phyloP scores from a whole-genome alignment of 2,113 vertebrate genomes.

The Mirza zaza region DNA sequence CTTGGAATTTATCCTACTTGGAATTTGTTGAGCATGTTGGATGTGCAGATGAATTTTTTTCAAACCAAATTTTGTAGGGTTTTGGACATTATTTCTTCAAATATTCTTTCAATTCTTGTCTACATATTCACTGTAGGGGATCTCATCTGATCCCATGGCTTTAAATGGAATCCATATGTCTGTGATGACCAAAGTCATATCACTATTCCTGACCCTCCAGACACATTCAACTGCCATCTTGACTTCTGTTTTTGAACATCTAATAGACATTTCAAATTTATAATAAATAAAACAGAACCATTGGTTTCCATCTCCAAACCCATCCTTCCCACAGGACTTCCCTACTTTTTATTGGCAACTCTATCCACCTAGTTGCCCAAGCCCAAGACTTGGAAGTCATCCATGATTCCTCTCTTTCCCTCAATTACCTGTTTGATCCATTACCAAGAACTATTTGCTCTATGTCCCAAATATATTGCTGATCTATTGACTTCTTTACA shows the following conservation, averaged over 20 bases:
- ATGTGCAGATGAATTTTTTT: not conserved
- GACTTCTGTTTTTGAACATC: not conserved
- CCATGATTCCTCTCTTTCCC: not conserved
- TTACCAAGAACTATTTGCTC: not conserved
- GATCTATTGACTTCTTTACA: not conserved
- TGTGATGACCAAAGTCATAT: not conserved
- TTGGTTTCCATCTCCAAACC: not conserved
- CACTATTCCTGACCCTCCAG: not conserved
- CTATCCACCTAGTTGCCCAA: not conserved
- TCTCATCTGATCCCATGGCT: not conserved
- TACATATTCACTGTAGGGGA: not conserved
- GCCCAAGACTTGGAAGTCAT: not conserved
- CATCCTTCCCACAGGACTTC: not conserved
- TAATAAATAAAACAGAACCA: not conserved
- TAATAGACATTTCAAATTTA: not conserved
- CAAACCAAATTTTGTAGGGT: not conserved
- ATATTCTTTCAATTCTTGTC: not conserved
- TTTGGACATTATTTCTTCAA: not conserved
- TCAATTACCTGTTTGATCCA: not conserved
- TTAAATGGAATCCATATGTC: not conserved
- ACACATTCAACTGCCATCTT: not conserved
- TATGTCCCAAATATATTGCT: not conserved
- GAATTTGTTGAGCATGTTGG: not conserved
- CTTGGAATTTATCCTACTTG: not conserved
- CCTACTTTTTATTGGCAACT: not conserved